Percentiles rank a stretch among this genome's conserved stretches.
Evolutionary conservation across 2,888 invertebrate genomes (phyloP).

Genomic region (Phortica magna): DNA sequence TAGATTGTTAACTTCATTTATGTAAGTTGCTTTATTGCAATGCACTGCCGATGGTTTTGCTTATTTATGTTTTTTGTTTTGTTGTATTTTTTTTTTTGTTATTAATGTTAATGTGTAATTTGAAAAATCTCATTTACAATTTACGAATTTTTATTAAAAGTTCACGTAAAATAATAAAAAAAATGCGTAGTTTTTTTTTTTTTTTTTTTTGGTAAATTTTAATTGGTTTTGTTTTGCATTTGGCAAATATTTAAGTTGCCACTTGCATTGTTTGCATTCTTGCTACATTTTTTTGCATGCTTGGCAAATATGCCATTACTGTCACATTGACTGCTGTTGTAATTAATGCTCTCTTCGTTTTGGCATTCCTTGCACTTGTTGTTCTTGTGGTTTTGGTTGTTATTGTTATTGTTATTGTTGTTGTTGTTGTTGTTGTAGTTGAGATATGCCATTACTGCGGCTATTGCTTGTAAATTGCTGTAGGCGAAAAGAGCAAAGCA

Average conservation of each 20-base stretch:
- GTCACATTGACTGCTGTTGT: slow-evolving; percentile 8
- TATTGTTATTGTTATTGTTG: slow-evolving; percentile 34
- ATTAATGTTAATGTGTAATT: slow-evolving; percentile 7
- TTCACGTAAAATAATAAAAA: too few species aligned
- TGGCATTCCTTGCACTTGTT: slow-evolving; percentile 9
- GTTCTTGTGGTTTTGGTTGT: slow-evolving; percentile 19
- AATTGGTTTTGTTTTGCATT: slow-evolving; percentile 11
- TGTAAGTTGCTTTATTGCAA: slow-evolving; percentile 61
- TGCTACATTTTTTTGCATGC: background rate
- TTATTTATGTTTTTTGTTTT: slow-evolving; percentile 37
- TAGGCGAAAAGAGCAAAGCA: slow-evolving; percentile 20
- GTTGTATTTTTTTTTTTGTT: slow-evolving; percentile 36
- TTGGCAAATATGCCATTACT: background rate
- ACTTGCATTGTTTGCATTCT: slow-evolving; percentile 1
- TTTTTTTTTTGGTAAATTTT: background rate
- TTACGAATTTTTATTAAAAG: background rate
- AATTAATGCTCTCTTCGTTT: slow-evolving; percentile 8
- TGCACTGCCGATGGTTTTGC: slow-evolving; percentile 37
- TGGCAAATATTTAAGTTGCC: background rate
- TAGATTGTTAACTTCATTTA: slow-evolving; percentile 78
- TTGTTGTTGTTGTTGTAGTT: slow-evolving; percentile 40
- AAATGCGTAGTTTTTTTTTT: background rate
- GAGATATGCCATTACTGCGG: slow-evolving; percentile 61
- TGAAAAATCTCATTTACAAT: background rate
- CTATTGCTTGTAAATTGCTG: slow-evolving; percentile 47